phyloP scores from a whole-genome alignment of 1,140 invertebrate genomes.

The Diprion similis region DNA sequence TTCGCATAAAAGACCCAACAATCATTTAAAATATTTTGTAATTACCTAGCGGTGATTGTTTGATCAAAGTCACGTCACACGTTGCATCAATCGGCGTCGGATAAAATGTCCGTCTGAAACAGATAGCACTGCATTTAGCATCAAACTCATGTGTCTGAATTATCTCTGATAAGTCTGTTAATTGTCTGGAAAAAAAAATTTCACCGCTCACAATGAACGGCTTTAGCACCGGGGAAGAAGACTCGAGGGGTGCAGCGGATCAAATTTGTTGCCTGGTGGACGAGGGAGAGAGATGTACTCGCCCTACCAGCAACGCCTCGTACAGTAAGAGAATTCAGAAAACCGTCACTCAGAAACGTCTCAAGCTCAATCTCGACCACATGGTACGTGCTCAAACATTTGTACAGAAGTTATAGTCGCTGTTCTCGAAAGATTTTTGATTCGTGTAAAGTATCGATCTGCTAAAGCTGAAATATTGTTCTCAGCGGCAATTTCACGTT shows the following conservation, averaged over 20 bases:
- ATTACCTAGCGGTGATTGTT: too few relatives aligned
- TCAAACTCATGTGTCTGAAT: neutral
- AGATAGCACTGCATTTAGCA: too few relatives aligned
- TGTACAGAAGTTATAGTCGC: too few relatives aligned
- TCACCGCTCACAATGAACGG: conserved; percentile 70
- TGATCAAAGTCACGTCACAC: too few relatives aligned
- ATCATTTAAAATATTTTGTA: too few relatives aligned
- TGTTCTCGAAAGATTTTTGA: neutral
- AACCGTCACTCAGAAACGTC: conserved; percentile 89
- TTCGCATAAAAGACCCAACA: too few relatives aligned
- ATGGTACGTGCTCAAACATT: conserved; percentile 62
- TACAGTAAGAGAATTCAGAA: conserved; percentile 97
- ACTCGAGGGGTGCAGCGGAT: conserved; percentile 81
- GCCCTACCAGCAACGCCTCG: conserved; percentile 92
- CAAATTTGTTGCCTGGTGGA: conserved; percentile 95
- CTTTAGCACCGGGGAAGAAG: conserved; percentile 89
- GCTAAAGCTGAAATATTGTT: neutral
- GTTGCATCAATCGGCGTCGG: too few relatives aligned
- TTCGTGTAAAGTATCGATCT: neutral
- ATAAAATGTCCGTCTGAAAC: too few relatives aligned
- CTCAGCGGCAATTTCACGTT: neutral
- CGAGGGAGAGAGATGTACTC: conserved; percentile 83
- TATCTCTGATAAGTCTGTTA: neutral
- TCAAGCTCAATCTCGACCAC: conserved; percentile 88
- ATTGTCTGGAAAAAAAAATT: neutral